Evolutionary conservation across 2,797 vertebrate genomes (phyloP).

Genomic region (Acrocephalus scirpaceus): DNA sequence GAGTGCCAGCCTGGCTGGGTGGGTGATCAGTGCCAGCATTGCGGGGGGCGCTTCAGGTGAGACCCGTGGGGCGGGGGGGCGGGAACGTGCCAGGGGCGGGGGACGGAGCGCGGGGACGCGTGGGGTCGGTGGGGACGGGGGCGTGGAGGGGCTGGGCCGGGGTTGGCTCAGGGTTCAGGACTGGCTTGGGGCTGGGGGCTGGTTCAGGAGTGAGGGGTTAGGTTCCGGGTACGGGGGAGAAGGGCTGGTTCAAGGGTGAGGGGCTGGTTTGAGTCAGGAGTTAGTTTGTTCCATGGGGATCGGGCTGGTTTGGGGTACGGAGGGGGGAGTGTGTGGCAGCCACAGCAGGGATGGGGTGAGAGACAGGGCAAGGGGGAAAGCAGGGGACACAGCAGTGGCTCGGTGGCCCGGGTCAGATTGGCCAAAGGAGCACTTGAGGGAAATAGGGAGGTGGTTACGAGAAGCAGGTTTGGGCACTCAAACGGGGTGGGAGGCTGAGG

Average conservation of each 20-base stretch:
- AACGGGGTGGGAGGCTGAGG: rapidly evolving
- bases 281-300: not conserved
- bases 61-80: not conserved
- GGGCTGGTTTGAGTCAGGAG: not conserved
- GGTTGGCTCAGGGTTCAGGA: not conserved
- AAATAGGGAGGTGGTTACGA: no score
- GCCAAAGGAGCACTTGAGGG: no score
- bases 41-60: constrained; percentile 94
- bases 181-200: no score
- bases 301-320: not conserved
- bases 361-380: not conserved
- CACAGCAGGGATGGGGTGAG: not conserved
- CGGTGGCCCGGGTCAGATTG: not conserved
- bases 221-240: no score
- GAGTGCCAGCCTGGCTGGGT: constrained; percentile 91
- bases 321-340: not conserved
- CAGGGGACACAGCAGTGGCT: not conserved
- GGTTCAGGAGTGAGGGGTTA: no score
- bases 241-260: not conserved
- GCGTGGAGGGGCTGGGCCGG: no score
- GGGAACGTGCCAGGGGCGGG: not conserved
- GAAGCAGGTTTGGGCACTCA: not conserved
- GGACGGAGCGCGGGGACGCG: not conserved
- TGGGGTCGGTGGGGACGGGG: not conserved
- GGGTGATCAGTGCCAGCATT: constrained; percentile 98